Conservation (phyloP, 2,113 vertebrate species). For the Galeopterus variegatus region DNA sequence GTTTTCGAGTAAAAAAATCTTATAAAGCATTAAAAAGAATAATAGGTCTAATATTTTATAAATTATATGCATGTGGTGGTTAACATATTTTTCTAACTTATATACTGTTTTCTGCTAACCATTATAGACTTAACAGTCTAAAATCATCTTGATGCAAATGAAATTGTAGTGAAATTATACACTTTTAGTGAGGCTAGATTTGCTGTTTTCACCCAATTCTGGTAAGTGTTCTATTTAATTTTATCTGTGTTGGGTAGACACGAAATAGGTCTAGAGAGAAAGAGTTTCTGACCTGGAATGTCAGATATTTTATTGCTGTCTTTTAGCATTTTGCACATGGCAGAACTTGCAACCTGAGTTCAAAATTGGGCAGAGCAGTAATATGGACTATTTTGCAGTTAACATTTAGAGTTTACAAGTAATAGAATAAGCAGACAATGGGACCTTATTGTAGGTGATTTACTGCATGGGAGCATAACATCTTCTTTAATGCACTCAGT, state of each 20-base stretch:
- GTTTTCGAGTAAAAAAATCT: not conserved
- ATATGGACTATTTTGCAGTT: not conserved
- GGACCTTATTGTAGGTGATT: not conserved
- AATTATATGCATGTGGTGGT: not conserved
- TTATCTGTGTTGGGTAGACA: not conserved
- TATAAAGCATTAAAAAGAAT: not conserved
- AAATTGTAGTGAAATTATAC: not conserved
- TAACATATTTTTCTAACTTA: not conserved
- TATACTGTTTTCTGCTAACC: not conserved
- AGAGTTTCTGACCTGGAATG: constrained; percentile 14
- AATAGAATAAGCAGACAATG: not conserved
- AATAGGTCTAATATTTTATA: not conserved
- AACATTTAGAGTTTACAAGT: not conserved
- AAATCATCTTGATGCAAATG: not conserved
- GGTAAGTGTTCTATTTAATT: not conserved
- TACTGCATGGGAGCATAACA: not conserved
- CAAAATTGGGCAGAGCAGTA: not conserved
- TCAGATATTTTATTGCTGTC: not conserved
- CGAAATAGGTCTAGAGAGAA: not conserved
- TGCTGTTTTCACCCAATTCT: not conserved
- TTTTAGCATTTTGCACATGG: not conserved
- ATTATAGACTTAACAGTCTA: not conserved
- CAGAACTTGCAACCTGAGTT: constrained; percentile 7
- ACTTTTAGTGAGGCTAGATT: not conserved
- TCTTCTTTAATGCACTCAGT: not conserved